Conservation (phyloP, 2,888 invertebrate genomes). For the Scaptomyza tumidula region DNA sequence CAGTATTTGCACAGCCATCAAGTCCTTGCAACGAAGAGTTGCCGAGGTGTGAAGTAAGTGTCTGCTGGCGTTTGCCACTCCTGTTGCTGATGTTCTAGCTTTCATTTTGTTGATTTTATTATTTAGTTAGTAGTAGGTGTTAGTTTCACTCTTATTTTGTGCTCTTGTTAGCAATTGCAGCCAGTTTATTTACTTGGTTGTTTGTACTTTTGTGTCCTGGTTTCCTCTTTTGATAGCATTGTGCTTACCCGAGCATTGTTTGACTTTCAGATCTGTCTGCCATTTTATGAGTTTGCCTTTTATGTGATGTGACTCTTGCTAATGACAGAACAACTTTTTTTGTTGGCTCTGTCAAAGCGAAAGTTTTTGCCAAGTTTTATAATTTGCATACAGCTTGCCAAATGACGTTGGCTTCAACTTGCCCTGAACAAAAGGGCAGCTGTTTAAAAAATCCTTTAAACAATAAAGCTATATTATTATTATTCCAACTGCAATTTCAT, state of each 20-base stretch:
- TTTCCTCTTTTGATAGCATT: constrained; percentile 1
- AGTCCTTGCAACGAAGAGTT: neutral
- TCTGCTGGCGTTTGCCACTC: constrained; percentile 17
- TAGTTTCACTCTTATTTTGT: constrained; percentile 44
- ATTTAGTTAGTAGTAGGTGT: constrained; percentile 47
- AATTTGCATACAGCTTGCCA: constrained; percentile 50
- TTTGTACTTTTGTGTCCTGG: constrained; percentile 6
- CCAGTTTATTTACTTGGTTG: constrained; percentile 53
- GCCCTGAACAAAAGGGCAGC: neutral
- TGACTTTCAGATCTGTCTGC: constrained; percentile 38
- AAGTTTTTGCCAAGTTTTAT: constrained; percentile 51
- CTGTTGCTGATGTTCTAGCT: too few species aligned
- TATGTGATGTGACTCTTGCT: constrained; percentile 42
- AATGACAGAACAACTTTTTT: constrained; percentile 59
- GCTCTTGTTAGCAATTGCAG: constrained; percentile 38
- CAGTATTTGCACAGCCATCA: constrained; percentile 29
- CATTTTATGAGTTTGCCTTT: constrained; percentile 64
- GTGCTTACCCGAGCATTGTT: constrained; percentile 26
- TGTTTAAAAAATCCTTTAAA: neutral
- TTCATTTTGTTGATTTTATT: constrained; percentile 64
- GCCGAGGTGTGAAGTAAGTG: constrained; percentile 4
- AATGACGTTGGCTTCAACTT: constrained; percentile 24
- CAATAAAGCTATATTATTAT: neutral
- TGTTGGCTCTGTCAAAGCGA: constrained; percentile 35
- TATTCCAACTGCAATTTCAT: neutral